Percentiles rank a stretch among this genome's conserved stretches.
These are phyloP conservation scores for Tokudaia muenninki DNA, from an alignment of 2,797 vertebrate genomes.

Conservation along the genomic window DNA sequence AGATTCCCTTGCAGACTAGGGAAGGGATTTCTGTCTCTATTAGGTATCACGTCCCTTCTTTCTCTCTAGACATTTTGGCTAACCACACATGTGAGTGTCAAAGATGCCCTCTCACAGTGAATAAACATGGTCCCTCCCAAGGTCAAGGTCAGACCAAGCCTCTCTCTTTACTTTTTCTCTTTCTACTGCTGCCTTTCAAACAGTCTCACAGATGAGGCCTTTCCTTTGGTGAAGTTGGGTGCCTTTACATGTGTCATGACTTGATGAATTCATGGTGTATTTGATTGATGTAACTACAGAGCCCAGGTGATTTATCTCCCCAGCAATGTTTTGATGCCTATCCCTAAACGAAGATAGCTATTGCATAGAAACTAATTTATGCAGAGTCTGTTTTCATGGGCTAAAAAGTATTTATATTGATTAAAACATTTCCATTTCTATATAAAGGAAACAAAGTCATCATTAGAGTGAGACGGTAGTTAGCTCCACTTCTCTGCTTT, in stretches of 20 bases:
- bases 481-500: neutral
- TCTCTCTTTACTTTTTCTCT: neutral
- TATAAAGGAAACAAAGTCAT: neutral
- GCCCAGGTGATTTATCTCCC: neutral
- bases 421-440: neutral
- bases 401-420: neutral
- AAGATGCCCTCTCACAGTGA: neutral
- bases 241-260: neutral
- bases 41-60: neutral
- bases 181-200: neutral
- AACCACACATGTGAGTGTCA: neutral
- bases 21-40: neutral
- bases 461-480: neutral
- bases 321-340: neutral
- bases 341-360: neutral
- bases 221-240: neutral
- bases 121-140: neutral
- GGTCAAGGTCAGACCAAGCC: neutral
- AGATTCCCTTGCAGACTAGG: neutral
- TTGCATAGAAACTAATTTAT: neutral
- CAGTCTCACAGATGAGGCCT: neutral
- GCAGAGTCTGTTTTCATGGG: conserved; percentile 29
- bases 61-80: neutral
- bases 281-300: neutral
- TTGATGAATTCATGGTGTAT: neutral